Conservation (phyloP, 2,113 vertebrate species). For the Zosterops borbonicus region DNA sequence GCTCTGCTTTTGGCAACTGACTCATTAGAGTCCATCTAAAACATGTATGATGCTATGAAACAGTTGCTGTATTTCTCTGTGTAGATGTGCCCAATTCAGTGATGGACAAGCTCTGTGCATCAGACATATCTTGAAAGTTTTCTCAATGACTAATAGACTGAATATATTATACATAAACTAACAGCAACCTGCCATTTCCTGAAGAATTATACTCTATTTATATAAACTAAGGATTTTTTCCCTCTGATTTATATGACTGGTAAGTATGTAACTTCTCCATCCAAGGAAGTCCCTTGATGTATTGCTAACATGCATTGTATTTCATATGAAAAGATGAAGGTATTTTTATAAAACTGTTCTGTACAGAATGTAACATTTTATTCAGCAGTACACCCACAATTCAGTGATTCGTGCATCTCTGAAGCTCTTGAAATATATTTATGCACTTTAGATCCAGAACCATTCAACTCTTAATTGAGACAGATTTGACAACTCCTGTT, state of each 20-base stretch:
- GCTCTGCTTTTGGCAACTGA: neutral
- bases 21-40: neutral
- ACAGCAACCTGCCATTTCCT: neutral
- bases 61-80: neutral
- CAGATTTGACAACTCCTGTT: slow-evolving; percentile 37
- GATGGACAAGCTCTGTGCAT: neutral
- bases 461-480: slow-evolving; percentile 32
- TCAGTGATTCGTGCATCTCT: slow-evolving; percentile 7
- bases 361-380: slow-evolving; percentile 50
- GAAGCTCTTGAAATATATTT: slow-evolving; percentile 41
- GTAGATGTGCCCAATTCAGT: neutral
- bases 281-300: neutral
- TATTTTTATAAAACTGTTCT: slow-evolving; percentile 38
- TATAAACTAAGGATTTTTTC: neutral
- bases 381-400: slow-evolving; percentile 36
- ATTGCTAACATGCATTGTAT: slow-evolving; percentile 2
- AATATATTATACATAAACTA: neutral
- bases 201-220: neutral
- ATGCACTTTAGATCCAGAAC: slow-evolving; percentile 32
- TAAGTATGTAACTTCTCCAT: neutral
- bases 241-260: neutral
- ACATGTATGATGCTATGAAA: neutral
- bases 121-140: neutral
- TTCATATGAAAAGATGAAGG: neutral
- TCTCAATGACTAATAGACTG: neutral